These are phyloP conservation scores for Caenorhabditis japonica DNA, from an alignment of 2,888 invertebrate genomes.

Conservation along the genomic window DNA sequence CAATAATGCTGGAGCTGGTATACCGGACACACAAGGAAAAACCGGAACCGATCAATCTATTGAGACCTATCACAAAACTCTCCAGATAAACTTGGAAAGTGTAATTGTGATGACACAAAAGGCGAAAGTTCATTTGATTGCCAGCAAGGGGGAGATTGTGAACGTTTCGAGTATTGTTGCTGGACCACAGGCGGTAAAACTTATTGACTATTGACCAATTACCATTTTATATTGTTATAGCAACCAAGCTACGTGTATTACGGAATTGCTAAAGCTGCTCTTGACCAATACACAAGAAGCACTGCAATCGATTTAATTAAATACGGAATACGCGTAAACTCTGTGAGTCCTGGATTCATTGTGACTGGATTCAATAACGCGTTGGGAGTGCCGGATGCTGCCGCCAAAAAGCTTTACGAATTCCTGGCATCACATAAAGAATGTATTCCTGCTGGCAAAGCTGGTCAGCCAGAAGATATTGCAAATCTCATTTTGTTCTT, in stretches of 20 bases:
- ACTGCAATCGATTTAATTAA: constrained; percentile 26
- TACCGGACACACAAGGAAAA: constrained; percentile 1
- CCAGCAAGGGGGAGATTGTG: constrained; percentile 28
- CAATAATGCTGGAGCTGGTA: constrained; percentile 27
- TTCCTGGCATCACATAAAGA: constrained; percentile 26
- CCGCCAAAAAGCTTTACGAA: constrained; percentile 10
- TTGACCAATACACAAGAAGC: constrained; percentile 41
- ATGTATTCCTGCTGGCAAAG: constrained; percentile 35
- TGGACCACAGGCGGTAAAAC: constrained; percentile 21
- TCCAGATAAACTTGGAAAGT: constrained; percentile 16
- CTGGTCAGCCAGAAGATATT: constrained; percentile 25
- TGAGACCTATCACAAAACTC: constrained; percentile 9
- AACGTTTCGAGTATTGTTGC: constrained; percentile 38
- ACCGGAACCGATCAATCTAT: constrained; percentile 9
- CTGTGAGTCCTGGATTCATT: constrained; percentile 49
- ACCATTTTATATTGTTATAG: constrained; percentile 5
- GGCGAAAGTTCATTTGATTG: constrained; percentile 12
- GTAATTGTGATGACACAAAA: constrained; percentile 28
- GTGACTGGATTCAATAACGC: constrained; percentile 40
- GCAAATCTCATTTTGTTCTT: constrained; percentile 34
- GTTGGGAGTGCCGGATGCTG: constrained; percentile 27
- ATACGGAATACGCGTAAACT: constrained; percentile 34
- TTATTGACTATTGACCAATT: no score
- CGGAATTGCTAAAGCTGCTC: constrained; percentile 37
- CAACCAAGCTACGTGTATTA: constrained; percentile 19